A percentile compares a stretch with the other conserved stretches of the same genome.
Conservation (phyloP, 2,888 invertebrate genomes). For the Mallateleia sp. region DNA sequence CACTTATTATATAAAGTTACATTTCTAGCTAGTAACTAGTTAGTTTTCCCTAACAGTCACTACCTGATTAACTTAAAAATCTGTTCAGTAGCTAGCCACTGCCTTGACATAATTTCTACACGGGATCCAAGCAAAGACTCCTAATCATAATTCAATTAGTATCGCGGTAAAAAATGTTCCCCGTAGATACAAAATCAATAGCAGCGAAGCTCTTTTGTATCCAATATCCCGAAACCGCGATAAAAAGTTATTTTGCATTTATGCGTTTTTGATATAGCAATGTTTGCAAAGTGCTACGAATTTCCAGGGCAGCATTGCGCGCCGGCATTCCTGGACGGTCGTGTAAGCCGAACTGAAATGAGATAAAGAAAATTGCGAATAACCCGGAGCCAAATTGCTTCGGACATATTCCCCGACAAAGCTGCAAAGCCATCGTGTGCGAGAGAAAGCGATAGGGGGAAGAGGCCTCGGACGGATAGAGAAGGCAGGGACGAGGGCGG, state of each 20-base stretch:
- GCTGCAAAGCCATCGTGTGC: slow-evolving; percentile 84
- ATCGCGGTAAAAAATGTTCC: background rate
- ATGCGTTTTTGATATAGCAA: slow-evolving; percentile 49
- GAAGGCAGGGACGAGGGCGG: too few relatives aligned
- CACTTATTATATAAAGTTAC: too few relatives aligned
- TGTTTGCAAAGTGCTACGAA: slow-evolving; percentile 60
- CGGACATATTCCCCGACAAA: slow-evolving; percentile 85
- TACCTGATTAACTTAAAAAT: too few relatives aligned
- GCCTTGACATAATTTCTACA: too few relatives aligned
- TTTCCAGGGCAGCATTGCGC: slow-evolving; percentile 45
- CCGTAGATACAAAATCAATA: background rate
- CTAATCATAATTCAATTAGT: too few relatives aligned
- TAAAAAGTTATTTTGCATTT: slow-evolving; percentile 46
- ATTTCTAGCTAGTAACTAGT: too few relatives aligned
- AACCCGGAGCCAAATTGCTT: slow-evolving; percentile 88
- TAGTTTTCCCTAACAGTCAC: too few relatives aligned
- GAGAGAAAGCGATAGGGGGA: slow-evolving; percentile 60
- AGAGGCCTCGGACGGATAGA: slow-evolving; percentile 57
- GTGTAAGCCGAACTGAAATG: slow-evolving; percentile 72
- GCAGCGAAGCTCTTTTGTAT: slow-evolving; percentile 16
- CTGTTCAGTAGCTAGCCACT: too few relatives aligned
- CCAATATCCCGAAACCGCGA: slow-evolving; percentile 14
- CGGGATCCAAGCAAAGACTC: too few relatives aligned
- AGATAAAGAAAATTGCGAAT: slow-evolving; percentile 87
- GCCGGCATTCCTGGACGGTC: slow-evolving; percentile 65